Conservation (phyloP, 2,797 vertebrate species). For the Halcyon badia region DNA sequence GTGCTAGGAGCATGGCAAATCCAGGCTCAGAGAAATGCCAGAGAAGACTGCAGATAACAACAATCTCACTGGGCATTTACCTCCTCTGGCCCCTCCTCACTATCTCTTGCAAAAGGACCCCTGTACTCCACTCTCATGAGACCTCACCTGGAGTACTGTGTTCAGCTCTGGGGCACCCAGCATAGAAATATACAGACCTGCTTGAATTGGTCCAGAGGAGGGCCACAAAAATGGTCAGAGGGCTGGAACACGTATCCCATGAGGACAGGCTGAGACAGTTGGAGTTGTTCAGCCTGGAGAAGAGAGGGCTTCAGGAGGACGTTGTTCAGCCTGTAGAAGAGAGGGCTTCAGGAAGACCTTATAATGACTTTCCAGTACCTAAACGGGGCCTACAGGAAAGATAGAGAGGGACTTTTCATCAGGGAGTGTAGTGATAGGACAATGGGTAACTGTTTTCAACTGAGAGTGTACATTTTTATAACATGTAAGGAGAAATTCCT, state of each 20-base stretch:
- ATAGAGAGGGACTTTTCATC: background rate
- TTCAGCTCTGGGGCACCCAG: background rate
- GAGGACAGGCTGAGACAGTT: background rate
- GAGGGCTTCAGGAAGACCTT: background rate
- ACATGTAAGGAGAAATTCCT: no score
- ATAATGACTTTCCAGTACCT: background rate
- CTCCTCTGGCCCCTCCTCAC: background rate
- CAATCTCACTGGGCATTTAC: background rate
- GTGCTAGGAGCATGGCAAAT: background rate
- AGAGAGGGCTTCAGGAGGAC: background rate
- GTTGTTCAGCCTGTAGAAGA: background rate
- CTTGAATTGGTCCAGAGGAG: background rate
- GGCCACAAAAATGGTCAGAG: background rate
- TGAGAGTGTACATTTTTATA: background rate
- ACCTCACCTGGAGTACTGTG: background rate
- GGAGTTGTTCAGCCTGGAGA: background rate
- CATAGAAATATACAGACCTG: background rate
- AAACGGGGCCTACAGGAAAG: background rate
- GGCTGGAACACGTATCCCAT: background rate
- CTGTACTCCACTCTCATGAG: background rate
- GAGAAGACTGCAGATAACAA: background rate
- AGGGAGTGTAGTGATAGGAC: background rate
- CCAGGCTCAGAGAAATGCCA: background rate
- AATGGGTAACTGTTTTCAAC: background rate
- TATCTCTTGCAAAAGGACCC: background rate